Evolutionary conservation across 2,888 invertebrate genomes (phyloP).

Genomic region (Agrochola lychnidis): DNA sequence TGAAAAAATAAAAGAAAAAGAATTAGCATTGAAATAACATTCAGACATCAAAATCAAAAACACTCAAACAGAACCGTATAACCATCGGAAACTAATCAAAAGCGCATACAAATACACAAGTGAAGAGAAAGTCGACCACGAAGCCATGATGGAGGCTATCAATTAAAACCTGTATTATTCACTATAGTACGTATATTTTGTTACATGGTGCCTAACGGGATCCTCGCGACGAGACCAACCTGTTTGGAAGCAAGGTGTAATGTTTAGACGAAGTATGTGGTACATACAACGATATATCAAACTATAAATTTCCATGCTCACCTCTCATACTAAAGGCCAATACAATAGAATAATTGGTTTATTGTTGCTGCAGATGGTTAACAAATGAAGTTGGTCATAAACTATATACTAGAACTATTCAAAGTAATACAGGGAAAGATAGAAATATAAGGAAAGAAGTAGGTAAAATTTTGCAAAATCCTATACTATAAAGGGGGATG

Average conservation of each 20-base stretch:
- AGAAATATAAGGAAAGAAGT: neutral
- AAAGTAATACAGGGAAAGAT: neutral
- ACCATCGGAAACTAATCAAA: constrained; percentile 42
- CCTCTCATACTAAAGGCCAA: neutral
- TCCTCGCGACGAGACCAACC: constrained; percentile 42
- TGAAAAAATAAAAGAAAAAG: constrained; percentile 19
- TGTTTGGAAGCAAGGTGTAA: constrained; percentile 59
- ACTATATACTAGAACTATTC: neutral
- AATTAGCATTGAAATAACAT: constrained; percentile 18
- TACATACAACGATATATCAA: neutral
- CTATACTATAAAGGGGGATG: no score
- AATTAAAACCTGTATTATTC: constrained; percentile 67
- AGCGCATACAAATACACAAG: constrained; percentile 35
- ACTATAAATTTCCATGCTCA: neutral
- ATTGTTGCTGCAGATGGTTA: neutral
- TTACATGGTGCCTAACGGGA: constrained; percentile 63
- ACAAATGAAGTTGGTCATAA: neutral
- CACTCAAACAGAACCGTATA: neutral
- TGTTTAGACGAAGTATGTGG: constrained; percentile 51
- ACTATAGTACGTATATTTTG: constrained; percentile 55
- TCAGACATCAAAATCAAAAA: constrained; percentile 2
- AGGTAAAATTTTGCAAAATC: neutral
- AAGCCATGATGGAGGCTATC: constrained; percentile 46
- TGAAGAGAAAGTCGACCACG: constrained; percentile 62
- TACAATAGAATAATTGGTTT: neutral